These are phyloP conservation scores for Eutrigla gurnardus DNA, from an alignment of 2,797 vertebrate genomes.

Conservation along the genomic window DNA sequence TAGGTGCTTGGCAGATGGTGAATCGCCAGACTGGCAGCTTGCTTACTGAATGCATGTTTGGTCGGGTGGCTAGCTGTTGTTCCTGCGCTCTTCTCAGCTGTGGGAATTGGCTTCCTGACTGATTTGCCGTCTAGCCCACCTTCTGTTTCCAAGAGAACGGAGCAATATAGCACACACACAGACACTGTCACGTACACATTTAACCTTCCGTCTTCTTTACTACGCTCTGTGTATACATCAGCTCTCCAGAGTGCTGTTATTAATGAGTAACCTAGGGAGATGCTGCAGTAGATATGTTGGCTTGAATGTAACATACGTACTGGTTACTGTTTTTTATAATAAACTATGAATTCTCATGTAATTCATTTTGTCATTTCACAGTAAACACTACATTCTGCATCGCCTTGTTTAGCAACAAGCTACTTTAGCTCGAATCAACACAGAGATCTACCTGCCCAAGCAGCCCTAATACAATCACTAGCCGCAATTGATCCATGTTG, in stretches of 20 bases:
- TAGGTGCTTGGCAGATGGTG: constrained; percentile 52
- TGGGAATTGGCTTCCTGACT: constrained; percentile 49
- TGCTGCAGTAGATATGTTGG: neutral
- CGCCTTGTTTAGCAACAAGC: neutral
- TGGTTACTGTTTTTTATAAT: neutral
- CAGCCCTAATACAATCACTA: constrained; percentile 40
- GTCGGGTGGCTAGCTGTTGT: constrained; percentile 33
- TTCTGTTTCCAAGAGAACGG: constrained; percentile 63
- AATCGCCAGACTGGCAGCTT: constrained; percentile 61
- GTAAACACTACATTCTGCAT: constrained; percentile 4
- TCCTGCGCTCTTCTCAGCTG: constrained; percentile 30
- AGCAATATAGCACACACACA: constrained; percentile 28
- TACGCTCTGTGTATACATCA: constrained; percentile 29
- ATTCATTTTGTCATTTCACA: neutral
- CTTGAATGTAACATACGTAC: no score
- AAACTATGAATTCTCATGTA: neutral
- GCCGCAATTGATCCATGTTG: constrained; percentile 44
- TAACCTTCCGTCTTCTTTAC: constrained; percentile 54
- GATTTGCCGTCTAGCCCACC: constrained; percentile 45
- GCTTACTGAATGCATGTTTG: constrained; percentile 41
- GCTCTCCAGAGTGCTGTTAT: constrained; percentile 42
- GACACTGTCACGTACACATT: constrained; percentile 23
- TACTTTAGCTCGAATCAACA: constrained; percentile 12
- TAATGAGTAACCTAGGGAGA: constrained; percentile 44
- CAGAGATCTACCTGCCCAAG: constrained; percentile 7